Evolutionary conservation across 2,113 vertebrate species (phyloP).

Genomic region (Clarias macrocephalus): DNA sequence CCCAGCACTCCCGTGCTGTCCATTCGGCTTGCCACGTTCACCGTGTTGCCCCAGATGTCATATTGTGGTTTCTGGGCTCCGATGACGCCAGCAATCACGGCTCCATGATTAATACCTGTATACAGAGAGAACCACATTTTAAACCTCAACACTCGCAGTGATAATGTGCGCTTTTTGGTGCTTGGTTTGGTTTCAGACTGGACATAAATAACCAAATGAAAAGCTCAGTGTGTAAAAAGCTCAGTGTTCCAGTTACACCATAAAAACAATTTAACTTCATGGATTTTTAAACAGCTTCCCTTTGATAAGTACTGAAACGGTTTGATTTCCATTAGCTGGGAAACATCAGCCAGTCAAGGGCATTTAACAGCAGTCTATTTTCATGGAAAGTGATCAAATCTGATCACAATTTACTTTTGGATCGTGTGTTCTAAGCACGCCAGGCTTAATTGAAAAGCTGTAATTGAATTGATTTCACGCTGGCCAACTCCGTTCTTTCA

Average conservation of each 20-base stretch:
- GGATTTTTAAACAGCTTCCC: not conserved
- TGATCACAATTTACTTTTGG: not conserved
- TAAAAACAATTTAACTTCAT: not conserved
- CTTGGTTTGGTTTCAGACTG: not conserved
- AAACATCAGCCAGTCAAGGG: not conserved
- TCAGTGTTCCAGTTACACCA: not conserved
- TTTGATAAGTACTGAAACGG: not conserved
- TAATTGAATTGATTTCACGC: not conserved
- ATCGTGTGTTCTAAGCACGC: not conserved
- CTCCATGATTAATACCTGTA: constrained; percentile 93
- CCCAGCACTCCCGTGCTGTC: constrained; percentile 95
- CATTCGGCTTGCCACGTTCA: constrained; percentile 97
- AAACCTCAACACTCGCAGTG: not conserved
- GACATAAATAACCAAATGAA: not conserved
- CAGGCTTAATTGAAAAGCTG: not conserved
- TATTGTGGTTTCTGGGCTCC: constrained; percentile 98
- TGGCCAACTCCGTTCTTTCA: not conserved
- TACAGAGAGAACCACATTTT: constrained; percentile 25
- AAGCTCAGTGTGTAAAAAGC: not conserved
- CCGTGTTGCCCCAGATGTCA: constrained; percentile 98
- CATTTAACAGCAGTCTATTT: not conserved
- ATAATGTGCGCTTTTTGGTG: not conserved
- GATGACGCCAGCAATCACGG: constrained; percentile 96
- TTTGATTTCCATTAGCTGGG: not conserved
- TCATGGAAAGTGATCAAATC: not conserved